Base-by-base conservation (phyloP, 2,888 invertebrate species). In the Allacma fusca region DNA sequence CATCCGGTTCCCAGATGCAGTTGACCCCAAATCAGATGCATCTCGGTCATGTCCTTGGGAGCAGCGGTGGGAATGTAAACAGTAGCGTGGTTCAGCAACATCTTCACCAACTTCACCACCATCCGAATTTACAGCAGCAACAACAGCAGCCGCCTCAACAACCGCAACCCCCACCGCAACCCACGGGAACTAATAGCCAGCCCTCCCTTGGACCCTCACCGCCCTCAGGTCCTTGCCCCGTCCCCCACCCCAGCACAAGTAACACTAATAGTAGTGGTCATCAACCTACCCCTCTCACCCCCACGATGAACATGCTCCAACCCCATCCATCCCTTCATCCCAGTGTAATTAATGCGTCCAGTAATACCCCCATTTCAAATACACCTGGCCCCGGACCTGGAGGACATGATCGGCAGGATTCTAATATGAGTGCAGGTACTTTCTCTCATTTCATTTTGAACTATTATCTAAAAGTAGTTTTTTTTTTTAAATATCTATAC, bases 371-470 rank as follows among this genome's bases (percentile, higher is more conserved):
- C 13, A 70, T 76, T 19, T 68, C 78, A 13, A 78, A 69, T 44
- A 62, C 62, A 28, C 80, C 83, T 69, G 83, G 83, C 64, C 80
- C 80, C 64, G 81, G 81, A 57, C 83, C 83, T 80, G 79, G 78
- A 23, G 75, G 71, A 24, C 91, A 91, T 92, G 68, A 75, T 26
- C 16, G 75, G 26, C 95, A 95, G 91, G 96, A 96, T 92, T 96
- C 96, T 90, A 96, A 96, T 91, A 94, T 96, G 93, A 96, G 96
- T 92, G 95, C 95, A 91, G 93, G 93, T 94, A 89, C n/a, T n/a
- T n/a, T n/a, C n/a, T n/a, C n/a, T n/a, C n/a, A n/a, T n/a, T n/a
- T n/a, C n/a, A n/a, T n/a, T n/a, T n/a, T n/a, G n/a, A n/a, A n/a
- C n/a, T n/a, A n/a, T n/a, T n/a, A n/a, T n/a, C n/a, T n/a, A n/a